Evolutionary conservation across 2,113 vertebrate genomes (phyloP).

Genomic region (Labrus mixtus): DNA sequence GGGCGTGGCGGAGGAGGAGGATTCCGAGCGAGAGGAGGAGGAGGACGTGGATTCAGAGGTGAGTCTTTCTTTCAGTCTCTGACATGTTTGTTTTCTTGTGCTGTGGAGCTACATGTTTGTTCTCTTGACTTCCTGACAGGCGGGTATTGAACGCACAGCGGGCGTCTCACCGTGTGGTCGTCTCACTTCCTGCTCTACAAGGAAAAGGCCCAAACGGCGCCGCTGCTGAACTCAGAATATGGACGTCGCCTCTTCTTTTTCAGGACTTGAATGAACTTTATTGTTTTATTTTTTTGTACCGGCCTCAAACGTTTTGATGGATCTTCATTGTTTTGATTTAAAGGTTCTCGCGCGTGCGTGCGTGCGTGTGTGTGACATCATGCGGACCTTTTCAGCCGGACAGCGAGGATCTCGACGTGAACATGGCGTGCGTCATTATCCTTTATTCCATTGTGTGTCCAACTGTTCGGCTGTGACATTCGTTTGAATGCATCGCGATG

Average conservation of each 20-base stretch:
- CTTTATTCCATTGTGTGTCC: background rate
- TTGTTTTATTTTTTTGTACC: conserved; percentile 43
- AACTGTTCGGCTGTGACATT: background rate
- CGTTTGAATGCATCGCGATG: background rate
- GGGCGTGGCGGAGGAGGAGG: conserved; percentile 83
- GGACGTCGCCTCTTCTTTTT: conserved; percentile 44
- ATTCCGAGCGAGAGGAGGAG: conserved; percentile 86
- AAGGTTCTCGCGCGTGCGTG: conserved; percentile 33
- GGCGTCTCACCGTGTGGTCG: background rate
- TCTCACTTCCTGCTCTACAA: background rate
- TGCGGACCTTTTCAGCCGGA: conserved; percentile 1
- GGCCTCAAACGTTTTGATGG: conserved; percentile 19
- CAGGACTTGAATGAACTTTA: conserved; percentile 29
- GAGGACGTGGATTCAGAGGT: conserved; percentile 89
- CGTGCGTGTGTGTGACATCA: background rate
- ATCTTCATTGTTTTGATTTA: conserved; percentile 55
- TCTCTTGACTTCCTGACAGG: conserved; percentile 43
- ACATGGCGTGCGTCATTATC: background rate
- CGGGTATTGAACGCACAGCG: conserved; percentile 50
- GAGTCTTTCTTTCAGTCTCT: background rate
- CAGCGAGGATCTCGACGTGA: background rate
- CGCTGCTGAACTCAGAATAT: conserved; percentile 17
- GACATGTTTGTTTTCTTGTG: background rate
- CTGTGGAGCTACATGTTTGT: background rate
- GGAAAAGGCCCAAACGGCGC: conserved; percentile 1